phyloP scores from a whole-genome alignment of 2,888 invertebrate species.

The Aelia acuminata region DNA sequence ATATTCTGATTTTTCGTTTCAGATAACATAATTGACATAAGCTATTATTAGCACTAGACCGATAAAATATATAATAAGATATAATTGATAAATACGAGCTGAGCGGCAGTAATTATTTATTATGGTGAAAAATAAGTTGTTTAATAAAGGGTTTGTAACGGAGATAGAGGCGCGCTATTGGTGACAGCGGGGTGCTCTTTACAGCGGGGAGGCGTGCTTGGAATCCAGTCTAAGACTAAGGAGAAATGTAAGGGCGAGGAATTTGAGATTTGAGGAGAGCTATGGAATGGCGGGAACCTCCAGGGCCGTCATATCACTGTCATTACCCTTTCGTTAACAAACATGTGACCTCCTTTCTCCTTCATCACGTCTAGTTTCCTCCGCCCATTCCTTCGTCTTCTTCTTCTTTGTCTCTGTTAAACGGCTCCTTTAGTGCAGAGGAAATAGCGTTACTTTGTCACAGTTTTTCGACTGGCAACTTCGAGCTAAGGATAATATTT shows the following conservation, averaged over 20 bases:
- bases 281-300: constrained; percentile 22
- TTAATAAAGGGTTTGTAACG: background rate
- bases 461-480: no score
- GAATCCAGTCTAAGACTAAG: constrained; percentile 14
- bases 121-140: constrained; percentile 25
- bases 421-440: background rate
- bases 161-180: background rate
- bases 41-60: no score
- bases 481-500: no score
- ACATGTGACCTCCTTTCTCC: constrained; percentile 48
- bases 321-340: constrained; percentile 12
- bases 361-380: constrained; percentile 8
- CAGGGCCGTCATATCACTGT: background rate
- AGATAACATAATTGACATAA: no score
- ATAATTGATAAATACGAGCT: background rate
- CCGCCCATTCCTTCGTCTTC: background rate
- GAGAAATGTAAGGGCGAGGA: constrained; percentile 31
- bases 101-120: background rate
- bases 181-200: constrained; percentile 2
- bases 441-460: no score
- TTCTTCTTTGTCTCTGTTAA: background rate
- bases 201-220: constrained; percentile 24
- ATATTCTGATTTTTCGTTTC: no score
- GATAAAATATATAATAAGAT: background rate
- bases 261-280: constrained; percentile 20